phyloP scores from a whole-genome alignment of 1,140 invertebrate genomes.

The Patella vulgata region DNA sequence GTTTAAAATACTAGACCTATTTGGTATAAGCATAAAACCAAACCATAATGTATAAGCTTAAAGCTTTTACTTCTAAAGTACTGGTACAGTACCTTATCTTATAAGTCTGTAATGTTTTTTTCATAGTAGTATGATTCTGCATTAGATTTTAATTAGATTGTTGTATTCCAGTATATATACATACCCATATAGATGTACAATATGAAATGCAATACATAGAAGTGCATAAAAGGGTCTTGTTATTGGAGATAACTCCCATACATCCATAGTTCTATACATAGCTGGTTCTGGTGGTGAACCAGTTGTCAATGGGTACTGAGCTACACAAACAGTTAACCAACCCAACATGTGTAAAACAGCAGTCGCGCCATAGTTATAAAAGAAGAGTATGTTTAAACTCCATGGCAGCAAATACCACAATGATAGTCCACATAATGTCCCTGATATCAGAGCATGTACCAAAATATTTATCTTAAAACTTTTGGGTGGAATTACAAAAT shows the following conservation, averaged over 20 bases:
- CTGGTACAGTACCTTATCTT: no score
- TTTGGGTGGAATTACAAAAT: constrained; percentile 63
- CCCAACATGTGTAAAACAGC: constrained; percentile 60
- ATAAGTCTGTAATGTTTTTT: no score
- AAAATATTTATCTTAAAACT: constrained; percentile 59
- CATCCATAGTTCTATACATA: constrained; percentile 62
- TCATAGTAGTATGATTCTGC: no score
- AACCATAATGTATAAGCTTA: no score
- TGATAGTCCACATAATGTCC: constrained; percentile 53
- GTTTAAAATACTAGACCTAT: no score
- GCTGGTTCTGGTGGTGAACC: constrained; percentile 64
- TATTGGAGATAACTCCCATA: constrained; percentile 59
- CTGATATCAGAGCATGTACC: constrained; percentile 59
- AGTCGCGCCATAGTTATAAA: constrained; percentile 48
- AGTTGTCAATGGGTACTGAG: constrained; percentile 64
- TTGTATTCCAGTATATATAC: no score
- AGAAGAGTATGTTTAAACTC: constrained; percentile 49
- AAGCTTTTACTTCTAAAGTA: no score
- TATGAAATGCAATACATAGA: constrained; percentile 50
- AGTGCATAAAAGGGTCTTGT: constrained; percentile 62
- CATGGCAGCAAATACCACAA: constrained; percentile 58
- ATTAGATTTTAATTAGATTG: no score
- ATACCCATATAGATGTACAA: constrained; percentile 54
- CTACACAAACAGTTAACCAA: constrained; percentile 62
- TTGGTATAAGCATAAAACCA: no score